These are phyloP conservation scores for Phaetusa simplex DNA, from an alignment of 2,113 vertebrate species.

Conservation along the genomic window DNA sequence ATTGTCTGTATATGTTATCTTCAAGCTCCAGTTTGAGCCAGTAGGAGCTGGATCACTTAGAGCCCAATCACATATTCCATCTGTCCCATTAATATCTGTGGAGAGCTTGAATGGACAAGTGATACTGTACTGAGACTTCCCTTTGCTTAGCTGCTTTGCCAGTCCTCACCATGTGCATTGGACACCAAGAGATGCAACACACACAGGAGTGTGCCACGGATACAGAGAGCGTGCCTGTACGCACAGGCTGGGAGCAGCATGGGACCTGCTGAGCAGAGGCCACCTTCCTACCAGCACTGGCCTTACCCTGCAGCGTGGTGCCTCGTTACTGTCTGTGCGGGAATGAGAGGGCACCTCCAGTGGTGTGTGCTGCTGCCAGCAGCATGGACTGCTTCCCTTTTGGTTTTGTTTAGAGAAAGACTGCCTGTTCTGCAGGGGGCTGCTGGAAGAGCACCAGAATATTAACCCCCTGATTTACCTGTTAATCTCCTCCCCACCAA, in stretches of 20 bases:
- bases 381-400: not conserved
- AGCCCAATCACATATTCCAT: not conserved
- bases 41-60: not conserved
- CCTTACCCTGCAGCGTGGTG: not conserved
- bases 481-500: not conserved
- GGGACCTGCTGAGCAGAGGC: not conserved
- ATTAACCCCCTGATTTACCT: not conserved
- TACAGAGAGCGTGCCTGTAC: not conserved
- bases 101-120: not conserved
- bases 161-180: not conserved
- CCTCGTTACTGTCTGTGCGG: not conserved
- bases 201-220: accelerated
- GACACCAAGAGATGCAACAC: not conserved
- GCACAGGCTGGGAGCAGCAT: not conserved
- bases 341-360: not conserved
- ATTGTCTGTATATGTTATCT: not conserved
- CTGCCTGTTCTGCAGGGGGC: not conserved
- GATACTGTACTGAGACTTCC: not conserved
- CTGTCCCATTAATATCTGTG: not conserved
- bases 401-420: not conserved
- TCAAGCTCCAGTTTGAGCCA: not conserved
- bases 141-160: not conserved
- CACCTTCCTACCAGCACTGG: not conserved
- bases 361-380: not conserved
- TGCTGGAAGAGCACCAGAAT: not conserved